Evolutionary conservation across 2,113 vertebrate species (phyloP).

Genomic region (Brachypteracias leptosomus): DNA sequence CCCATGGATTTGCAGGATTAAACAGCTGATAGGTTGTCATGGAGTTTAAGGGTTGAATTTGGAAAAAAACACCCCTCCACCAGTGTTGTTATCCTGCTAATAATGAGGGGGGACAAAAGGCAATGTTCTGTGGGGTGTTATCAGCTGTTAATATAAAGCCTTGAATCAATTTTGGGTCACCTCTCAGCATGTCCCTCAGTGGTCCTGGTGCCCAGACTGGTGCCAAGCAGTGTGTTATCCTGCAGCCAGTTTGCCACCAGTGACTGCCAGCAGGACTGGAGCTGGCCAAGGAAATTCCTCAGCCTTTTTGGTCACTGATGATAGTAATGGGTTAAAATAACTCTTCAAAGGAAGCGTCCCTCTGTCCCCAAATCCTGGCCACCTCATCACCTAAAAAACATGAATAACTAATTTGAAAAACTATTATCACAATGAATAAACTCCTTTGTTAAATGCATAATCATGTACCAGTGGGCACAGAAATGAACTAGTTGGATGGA

Average conservation of each 20-base stretch:
- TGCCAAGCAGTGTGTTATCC: background rate
- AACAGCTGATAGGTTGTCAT: background rate
- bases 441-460: background rate
- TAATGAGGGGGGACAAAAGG: background rate
- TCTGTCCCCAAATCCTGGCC: background rate
- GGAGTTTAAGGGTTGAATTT: background rate
- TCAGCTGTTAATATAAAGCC: background rate
- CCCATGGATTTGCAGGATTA: background rate
- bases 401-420: background rate
- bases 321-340: background rate
- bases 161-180: background rate
- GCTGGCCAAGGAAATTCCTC: background rate
- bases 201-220: background rate
- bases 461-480: background rate
- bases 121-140: background rate
- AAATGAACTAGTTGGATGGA: background rate
- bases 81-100: background rate
- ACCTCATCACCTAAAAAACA: background rate
- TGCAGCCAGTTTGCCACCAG: background rate
- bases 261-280: background rate
- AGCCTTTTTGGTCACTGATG: background rate
- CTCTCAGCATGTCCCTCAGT: background rate
- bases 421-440: background rate
- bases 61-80: background rate
- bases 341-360: background rate